Percentiles rank a stretch among this genome's conserved stretches.
Conservation (phyloP, 2,113 vertebrate species). For the Oreochromis niloticus region DNA sequence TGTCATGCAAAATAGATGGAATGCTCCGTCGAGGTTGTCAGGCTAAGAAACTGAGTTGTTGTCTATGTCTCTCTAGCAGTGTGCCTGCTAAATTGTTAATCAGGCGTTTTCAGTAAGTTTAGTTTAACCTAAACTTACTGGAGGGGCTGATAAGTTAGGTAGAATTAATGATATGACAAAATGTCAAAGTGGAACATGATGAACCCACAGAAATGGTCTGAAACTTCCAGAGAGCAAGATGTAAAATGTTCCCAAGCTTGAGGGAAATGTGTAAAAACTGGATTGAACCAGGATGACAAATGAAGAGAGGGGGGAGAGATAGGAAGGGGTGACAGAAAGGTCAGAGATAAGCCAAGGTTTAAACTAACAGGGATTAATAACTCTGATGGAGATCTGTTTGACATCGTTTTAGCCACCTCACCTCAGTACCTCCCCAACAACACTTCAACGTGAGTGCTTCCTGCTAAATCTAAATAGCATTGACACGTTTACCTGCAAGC, state of each 20-base stretch:
- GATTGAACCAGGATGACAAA: neutral
- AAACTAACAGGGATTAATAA: constrained; percentile 60
- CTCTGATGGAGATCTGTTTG: constrained; percentile 54
- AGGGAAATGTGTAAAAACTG: neutral
- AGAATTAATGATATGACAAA: neutral
- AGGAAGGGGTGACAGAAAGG: neutral
- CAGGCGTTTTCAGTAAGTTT: neutral
- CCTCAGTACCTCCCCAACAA: neutral
- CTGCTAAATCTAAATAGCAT: neutral
- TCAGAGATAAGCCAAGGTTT: constrained; percentile 49
- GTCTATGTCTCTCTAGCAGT: neutral
- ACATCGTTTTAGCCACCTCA: constrained; percentile 16
- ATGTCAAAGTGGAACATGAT: neutral
- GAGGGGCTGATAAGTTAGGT: neutral
- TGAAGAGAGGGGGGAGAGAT: neutral
- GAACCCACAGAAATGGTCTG: neutral
- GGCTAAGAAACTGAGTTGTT: neutral
- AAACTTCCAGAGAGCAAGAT: neutral
- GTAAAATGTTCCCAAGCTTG: neutral
- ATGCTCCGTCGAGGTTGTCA: neutral
- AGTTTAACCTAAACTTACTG: neutral
- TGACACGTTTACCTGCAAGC: neutral
- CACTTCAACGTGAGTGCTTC: neutral
- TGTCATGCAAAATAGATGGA: neutral
- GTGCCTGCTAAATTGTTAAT: neutral